These are phyloP conservation scores for Erannis defoliaria DNA, from an alignment of 2,888 invertebrate genomes.

Conservation along the genomic window DNA sequence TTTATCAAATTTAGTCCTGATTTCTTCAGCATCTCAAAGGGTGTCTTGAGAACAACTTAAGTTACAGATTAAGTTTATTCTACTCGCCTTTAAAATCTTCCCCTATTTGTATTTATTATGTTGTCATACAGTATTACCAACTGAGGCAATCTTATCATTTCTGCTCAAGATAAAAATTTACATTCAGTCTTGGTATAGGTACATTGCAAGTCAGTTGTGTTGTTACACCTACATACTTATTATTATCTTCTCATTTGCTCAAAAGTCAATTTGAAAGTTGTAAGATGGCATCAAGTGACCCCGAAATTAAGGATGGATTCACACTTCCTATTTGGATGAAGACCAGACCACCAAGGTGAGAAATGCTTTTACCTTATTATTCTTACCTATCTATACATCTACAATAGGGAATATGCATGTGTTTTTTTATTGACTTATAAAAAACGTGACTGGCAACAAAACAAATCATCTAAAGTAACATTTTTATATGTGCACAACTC, in stretches of 20 bases:
- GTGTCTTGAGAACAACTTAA: slow-evolving; percentile 70
- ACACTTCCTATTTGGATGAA: slow-evolving; percentile 92
- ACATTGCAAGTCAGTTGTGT: slow-evolving; percentile 55
- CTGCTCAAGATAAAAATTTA: slow-evolving; percentile 76
- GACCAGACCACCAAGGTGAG: slow-evolving; percentile 86
- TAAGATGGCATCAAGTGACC: slow-evolving; percentile 83
- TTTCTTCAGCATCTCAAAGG: slow-evolving; percentile 69
- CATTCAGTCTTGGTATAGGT: slow-evolving; percentile 59
- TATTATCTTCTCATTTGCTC: slow-evolving; percentile 27
- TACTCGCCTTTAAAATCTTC: slow-evolving; percentile 40
- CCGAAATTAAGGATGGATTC: slow-evolving; percentile 88
- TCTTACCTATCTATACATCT: too few relatives aligned
- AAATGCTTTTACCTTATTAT: slow-evolving; percentile 33
- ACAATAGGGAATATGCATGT: too few relatives aligned
- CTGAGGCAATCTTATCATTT: slow-evolving; percentile 78
- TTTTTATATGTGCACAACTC: too few relatives aligned
- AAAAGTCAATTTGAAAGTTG: slow-evolving; percentile 1
- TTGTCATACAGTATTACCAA: slow-evolving; percentile 60
- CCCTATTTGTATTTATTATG: slow-evolving; percentile 48
- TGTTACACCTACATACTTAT: slow-evolving; percentile 40
- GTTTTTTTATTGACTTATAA: too few relatives aligned
- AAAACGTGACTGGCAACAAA: too few relatives aligned
- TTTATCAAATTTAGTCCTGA: slow-evolving; percentile 63
- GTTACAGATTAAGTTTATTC: slow-evolving; percentile 46
- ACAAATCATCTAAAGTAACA: too few relatives aligned